A percentile compares a stretch with the other conserved stretches of the same genome.
phyloP scores from a whole-genome alignment of 2,797 vertebrate species.

The Morelia viridis region DNA sequence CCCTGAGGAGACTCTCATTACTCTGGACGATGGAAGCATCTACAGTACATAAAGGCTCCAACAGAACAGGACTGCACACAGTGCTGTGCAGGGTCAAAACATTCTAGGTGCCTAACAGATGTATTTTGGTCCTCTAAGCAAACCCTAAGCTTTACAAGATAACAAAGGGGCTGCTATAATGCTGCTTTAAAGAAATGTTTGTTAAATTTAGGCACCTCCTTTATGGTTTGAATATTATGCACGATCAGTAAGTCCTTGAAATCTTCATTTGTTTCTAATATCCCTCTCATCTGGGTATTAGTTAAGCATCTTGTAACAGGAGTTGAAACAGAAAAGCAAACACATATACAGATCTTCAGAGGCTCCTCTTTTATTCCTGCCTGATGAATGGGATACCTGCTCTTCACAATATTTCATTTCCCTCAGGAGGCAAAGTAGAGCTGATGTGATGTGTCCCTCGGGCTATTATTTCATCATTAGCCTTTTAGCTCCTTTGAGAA shows the following conservation, averaged over 20 bases:
- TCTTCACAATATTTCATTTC: neutral
- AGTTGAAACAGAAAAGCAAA: neutral
- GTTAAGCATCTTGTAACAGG: neutral
- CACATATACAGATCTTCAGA: neutral
- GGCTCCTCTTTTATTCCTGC: neutral
- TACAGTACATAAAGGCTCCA: neutral
- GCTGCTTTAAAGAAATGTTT: neutral
- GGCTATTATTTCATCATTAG: conserved; percentile 17
- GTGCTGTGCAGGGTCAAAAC: neutral
- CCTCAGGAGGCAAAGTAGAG: neutral
- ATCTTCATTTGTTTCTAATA: neutral
- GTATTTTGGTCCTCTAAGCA: neutral
- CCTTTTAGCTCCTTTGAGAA: neutral
- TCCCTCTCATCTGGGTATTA: neutral
- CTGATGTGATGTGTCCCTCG: neutral
- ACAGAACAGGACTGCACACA: neutral
- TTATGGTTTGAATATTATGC: neutral
- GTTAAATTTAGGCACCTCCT: neutral
- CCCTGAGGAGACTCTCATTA: neutral
- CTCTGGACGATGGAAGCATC: neutral
- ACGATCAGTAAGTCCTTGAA: neutral
- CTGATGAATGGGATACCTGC: neutral
- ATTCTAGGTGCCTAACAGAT: neutral
- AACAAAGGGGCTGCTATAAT: neutral
- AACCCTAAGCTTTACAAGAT: neutral